Conservation (phyloP, 2,113 vertebrate species). For the Onychorhynchus coronatus region DNA sequence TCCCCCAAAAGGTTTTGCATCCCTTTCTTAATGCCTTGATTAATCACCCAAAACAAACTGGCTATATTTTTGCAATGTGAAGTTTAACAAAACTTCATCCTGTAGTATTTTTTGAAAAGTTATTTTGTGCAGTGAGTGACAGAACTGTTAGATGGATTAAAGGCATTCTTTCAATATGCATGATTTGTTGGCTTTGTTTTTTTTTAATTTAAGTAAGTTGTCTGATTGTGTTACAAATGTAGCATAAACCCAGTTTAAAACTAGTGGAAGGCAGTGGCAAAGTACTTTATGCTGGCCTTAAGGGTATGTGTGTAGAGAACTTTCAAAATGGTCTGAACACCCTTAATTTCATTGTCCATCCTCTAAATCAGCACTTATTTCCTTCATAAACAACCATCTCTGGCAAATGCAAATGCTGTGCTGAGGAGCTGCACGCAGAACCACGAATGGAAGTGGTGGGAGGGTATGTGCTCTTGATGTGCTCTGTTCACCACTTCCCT, state of each 20-base stretch:
- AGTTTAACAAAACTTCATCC: not conserved
- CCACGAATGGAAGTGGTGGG: not conserved
- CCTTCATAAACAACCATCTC: not conserved
- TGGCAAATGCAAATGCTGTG: not conserved
- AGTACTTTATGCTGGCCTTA: not conserved
- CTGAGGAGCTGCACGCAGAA: not conserved
- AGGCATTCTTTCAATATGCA: not conserved
- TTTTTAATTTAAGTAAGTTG: not conserved
- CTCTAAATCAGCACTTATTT: not conserved
- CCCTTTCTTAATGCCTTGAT: not conserved
- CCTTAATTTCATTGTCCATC: not conserved
- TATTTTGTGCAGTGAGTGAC: not conserved
- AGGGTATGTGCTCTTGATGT: accelerated
- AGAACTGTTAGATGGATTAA: not conserved
- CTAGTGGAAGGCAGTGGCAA: not conserved
- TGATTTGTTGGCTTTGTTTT: not conserved
- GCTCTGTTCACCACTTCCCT: not conserved
- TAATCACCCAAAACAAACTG: not conserved
- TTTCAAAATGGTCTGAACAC: not conserved
- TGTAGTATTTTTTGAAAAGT: not conserved
- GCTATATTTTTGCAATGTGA: not conserved
- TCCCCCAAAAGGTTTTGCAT: not conserved
- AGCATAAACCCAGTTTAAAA: not conserved
- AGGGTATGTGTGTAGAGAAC: not conserved
- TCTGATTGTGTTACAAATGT: not conserved